Evolutionary conservation across 2,888 invertebrate species (phyloP).

Genomic region (Troglohyphantes excavatus): DNA sequence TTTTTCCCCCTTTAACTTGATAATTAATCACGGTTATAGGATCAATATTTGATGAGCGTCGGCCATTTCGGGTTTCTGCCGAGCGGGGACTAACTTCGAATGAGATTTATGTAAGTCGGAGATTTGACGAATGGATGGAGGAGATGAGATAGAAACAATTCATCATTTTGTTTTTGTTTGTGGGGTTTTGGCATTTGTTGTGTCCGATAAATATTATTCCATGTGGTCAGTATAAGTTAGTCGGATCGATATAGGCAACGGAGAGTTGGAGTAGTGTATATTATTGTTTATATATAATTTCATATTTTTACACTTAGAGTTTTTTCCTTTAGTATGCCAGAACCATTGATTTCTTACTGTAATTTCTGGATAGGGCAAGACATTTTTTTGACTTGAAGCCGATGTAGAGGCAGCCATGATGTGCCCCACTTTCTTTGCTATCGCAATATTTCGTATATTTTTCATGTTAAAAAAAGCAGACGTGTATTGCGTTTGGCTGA

Average conservation of each 20-base stretch:
- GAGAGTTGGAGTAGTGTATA: no score
- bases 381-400: no score
- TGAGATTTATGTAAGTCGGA: neutral
- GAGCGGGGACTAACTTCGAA: neutral
- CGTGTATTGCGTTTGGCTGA: no score
- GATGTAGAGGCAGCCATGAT: no score
- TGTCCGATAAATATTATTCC: neutral
- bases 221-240: neutral
- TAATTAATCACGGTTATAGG: constrained; percentile 26
- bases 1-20: neutral
- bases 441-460: no score
- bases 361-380: no score
- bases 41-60: constrained; percentile 5
- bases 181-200: neutral
- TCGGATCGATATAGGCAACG: neutral
- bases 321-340: no score
- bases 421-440: no score
- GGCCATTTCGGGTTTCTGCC: neutral
- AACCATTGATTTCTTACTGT: no score
- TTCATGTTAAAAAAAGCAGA: no score
- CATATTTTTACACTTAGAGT: no score
- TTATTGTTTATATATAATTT: no score
- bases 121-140: neutral
- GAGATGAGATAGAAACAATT: neutral
- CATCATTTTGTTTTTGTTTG: neutral